Evolutionary conservation across 2,888 invertebrate genomes (phyloP), one percentile per base, ranked within the genome.

Genomic region (Andrena minutula): DNA sequence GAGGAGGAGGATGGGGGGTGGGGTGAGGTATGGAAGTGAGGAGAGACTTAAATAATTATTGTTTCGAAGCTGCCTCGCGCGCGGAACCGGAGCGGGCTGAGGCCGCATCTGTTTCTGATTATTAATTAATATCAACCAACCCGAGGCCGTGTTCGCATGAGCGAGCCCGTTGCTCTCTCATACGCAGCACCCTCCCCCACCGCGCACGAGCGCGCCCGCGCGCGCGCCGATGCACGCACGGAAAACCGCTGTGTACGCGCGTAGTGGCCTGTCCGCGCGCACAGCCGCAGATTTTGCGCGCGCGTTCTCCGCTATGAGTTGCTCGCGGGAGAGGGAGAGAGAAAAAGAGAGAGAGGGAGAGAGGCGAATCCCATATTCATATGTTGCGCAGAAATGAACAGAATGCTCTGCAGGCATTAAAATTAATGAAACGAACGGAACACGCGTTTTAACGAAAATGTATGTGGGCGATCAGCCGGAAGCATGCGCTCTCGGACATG

Each of bases 81-180:
- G 79, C 79, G 70, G 75, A 72, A 75, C 66, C 76, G 74, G 70
- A 71, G 79, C 79, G 80, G 79, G 82, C 79, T 82, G 84, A 85
- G 86, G 89, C 88, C 91, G 92, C 93, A 93, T 93, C 93, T 93
- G 93, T 93, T 93, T 93, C 93, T 93, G 93, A 93, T 93, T 93
- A 92, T 93, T 93, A 93, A 93, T 93, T 93, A 93, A 93, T 93
- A 93, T 92, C 91, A 92, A 92, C 92, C 89, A 90, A 91, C 88
- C 88, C 89, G 87, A 86, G 84, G 88, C 87, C 86, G 86, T 86
- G 83, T 87, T 86, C 89, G 90, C 90, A 89, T 89, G 89, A 89
- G 84, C 84, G 89, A 87, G 82, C 89, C 83, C 88, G 85, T 83
- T 81, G 87, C 88, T 86, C 83, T 86, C 86, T 85, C 86, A 75